phyloP scores from a whole-genome alignment of 2,888 invertebrate genomes.

The Pollenia labialis region DNA sequence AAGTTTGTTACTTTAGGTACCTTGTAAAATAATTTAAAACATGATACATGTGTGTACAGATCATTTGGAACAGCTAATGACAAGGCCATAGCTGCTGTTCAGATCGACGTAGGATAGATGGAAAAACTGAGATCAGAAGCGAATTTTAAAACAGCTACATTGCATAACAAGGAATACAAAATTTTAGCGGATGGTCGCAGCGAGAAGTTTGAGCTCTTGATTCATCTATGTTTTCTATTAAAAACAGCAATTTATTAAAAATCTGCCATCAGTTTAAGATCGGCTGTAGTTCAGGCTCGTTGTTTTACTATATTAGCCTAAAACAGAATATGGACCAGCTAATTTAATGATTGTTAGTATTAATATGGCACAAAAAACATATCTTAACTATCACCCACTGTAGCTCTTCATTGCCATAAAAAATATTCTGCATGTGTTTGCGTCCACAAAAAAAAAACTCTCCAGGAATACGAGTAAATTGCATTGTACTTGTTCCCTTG shows the following conservation, averaged over 20 bases:
- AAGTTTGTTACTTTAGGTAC: background rate
- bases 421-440: background rate
- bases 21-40: constrained; percentile 54
- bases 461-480: constrained; percentile 15
- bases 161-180: too few relatives aligned
- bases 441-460: background rate
- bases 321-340: too few relatives aligned
- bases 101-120: background rate
- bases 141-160: background rate
- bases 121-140: background rate
- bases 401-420: background rate
- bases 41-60: constrained; percentile 71
- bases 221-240: too few relatives aligned
- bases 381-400: background rate
- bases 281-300: too few relatives aligned
- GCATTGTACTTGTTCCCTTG: background rate
- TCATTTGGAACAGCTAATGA: constrained; percentile 71
- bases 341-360: too few relatives aligned
- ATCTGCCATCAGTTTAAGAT: too few relatives aligned
- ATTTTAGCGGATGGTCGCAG: too few relatives aligned
- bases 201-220: too few relatives aligned
- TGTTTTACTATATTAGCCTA: too few relatives aligned
- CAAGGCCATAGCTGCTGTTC: constrained; percentile 72
- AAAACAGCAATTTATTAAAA: too few relatives aligned
- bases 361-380: background rate